A percentile compares a stretch with the other conserved stretches of the same genome.
phyloP scores from a whole-genome alignment of 2,888 invertebrate genomes.

The Aporophyla nigra region DNA sequence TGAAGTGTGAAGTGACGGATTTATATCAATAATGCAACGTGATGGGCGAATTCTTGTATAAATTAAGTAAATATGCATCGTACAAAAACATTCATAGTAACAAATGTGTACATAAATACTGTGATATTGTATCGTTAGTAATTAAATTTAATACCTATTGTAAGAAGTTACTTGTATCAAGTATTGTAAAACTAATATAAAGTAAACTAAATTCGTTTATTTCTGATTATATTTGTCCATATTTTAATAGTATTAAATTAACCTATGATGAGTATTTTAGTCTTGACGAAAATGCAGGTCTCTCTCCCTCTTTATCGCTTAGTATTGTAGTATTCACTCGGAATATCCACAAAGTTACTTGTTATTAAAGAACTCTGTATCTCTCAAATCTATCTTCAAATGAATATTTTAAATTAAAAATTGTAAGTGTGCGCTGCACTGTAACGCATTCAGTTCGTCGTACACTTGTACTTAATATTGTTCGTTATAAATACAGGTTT shows the following conservation, averaged over 20 bases:
- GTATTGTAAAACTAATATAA: too few relatives aligned
- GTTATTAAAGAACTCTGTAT: background rate
- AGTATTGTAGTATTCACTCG: background rate
- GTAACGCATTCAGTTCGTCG: background rate
- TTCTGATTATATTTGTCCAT: background rate
- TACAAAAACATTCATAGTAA: too few relatives aligned
- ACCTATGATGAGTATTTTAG: background rate
- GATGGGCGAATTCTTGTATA: too few relatives aligned
- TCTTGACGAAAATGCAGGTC: background rate
- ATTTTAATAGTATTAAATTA: background rate
- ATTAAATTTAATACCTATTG: too few relatives aligned
- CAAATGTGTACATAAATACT: too few relatives aligned
- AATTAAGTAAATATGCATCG: too few relatives aligned
- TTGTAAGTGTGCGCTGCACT: slow-evolving; percentile 26
- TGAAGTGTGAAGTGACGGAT: too few relatives aligned
- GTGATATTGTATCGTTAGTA: too few relatives aligned
- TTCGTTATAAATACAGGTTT: background rate
- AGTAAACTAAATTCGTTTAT: background rate
- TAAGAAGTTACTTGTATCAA: too few relatives aligned
- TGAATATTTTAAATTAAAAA: slow-evolving; percentile 37
- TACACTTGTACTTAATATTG: background rate
- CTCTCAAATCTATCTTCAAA: slow-evolving; percentile 11
- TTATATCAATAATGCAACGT: too few relatives aligned
- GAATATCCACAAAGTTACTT: background rate
- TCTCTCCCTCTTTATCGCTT: background rate